Conservation (phyloP, 2,888 invertebrate species). For the Idaea biselata region DNA sequence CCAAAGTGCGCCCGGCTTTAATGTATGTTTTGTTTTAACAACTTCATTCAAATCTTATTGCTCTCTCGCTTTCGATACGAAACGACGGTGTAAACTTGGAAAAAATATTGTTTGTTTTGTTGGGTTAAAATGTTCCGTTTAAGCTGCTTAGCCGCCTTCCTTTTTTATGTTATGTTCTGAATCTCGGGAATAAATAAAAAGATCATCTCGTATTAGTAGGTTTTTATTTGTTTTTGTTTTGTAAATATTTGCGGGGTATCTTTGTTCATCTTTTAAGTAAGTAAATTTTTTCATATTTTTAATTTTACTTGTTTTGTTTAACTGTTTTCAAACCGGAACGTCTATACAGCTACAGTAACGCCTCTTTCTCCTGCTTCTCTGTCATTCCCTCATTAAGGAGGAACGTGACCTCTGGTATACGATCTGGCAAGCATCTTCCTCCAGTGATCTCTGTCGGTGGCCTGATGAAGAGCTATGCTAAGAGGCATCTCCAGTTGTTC, state of each 20-base stretch:
- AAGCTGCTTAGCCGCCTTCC: not conserved
- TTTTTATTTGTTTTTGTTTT: not conserved
- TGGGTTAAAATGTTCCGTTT: not conserved
- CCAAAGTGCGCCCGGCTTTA: too few species aligned
- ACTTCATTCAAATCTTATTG: not conserved
- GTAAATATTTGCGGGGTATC: not conserved
- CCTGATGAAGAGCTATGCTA: too few species aligned
- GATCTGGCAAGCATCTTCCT: too few species aligned
- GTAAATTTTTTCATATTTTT: not conserved
- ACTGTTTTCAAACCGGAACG: not conserved
- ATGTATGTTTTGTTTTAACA: too few species aligned
- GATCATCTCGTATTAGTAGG: constrained; percentile 2
- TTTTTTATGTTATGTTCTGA: not conserved
- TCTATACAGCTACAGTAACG: not conserved
- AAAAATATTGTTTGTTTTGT: not conserved
- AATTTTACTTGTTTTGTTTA: not conserved
- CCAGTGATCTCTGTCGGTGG: too few species aligned
- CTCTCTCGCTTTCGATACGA: not conserved
- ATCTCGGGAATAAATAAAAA: constrained; percentile 6
- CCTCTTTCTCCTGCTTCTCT: too few species aligned
- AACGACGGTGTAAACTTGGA: not conserved
- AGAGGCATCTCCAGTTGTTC: too few species aligned
- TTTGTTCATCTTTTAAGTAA: not conserved
- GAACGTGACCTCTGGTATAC: too few species aligned
- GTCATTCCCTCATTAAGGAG: too few species aligned